A percentile compares a stretch with the other conserved stretches of the same genome.
Evolutionary conservation across 2,888 invertebrate genomes (phyloP).

Genomic region (Eretmocerus hayati): DNA sequence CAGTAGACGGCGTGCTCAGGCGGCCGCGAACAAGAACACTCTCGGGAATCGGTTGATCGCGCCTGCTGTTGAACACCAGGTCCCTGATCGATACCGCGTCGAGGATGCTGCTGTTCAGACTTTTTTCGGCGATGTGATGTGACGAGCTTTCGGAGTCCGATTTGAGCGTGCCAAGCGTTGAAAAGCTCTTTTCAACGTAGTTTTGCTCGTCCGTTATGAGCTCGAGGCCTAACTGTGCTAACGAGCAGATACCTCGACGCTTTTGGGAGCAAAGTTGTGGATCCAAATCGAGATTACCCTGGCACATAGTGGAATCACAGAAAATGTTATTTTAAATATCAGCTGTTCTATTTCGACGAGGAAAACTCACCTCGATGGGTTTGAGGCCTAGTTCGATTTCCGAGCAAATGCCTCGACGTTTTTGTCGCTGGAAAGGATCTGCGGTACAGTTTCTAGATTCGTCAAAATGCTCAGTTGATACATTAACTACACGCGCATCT

Average conservation of each 20-base stretch:
- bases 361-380: neutral
- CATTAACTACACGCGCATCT: conserved; percentile 5
- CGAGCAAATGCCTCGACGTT: conserved; percentile 47
- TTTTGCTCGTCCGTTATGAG: conserved; percentile 28
- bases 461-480: conserved; percentile 1
- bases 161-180: conserved; percentile 15
- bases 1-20: conserved; percentile 27
- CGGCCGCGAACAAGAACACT: conserved; percentile 26
- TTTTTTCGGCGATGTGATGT: conserved; percentile 13
- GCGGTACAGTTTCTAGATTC: conserved; percentile 13
- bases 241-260: conserved; percentile 54
- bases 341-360: no score
- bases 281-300: conserved; percentile 15
- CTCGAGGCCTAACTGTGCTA: conserved; percentile 47
- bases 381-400: conserved; percentile 47
- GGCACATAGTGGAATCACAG: no score
- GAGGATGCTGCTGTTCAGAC: conserved; percentile 11
- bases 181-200: conserved; percentile 25
- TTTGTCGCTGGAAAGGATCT: conserved; percentile 29
- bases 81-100: conserved; percentile 14
- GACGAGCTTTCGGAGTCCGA: conserved; percentile 12
- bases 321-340: no score
- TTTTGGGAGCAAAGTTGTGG: conserved; percentile 48
- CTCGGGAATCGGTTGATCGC: conserved; percentile 18
- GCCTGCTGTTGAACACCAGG: conserved; percentile 7